Conservation (phyloP, 2,797 vertebrate species). For the Hipposideros larvatus region DNA sequence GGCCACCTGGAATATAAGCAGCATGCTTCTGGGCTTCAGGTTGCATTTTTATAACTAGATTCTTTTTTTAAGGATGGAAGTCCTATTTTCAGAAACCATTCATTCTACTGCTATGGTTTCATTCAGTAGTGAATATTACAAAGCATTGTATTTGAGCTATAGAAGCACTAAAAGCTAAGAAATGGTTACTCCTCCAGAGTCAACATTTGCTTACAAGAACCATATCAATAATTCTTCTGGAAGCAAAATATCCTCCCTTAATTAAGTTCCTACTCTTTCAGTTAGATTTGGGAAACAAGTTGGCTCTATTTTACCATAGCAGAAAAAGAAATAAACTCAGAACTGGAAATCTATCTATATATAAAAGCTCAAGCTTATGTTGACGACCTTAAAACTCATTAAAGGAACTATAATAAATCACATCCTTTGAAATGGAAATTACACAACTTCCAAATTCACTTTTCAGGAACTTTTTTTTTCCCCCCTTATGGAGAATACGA, state of each 20-base stretch:
- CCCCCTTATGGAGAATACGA: conserved; percentile 37
- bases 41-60: background rate
- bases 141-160: background rate
- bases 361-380: conserved; percentile 33
- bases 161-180: conserved; percentile 13
- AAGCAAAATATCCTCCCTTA: conserved; percentile 4
- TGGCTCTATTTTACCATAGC: conserved; percentile 50
- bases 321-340: conserved; percentile 60
- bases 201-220: conserved; percentile 58
- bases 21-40: background rate
- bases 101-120: background rate
- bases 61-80: conserved; percentile 2
- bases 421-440: conserved; percentile 84
- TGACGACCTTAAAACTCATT: conserved; percentile 74
- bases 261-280: conserved; percentile 66
- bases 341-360: conserved; percentile 63
- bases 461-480: conserved; percentile 55
- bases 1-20: background rate
- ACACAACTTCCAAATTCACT: conserved; percentile 69
- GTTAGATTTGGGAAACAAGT: background rate
- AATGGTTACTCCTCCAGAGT: background rate
- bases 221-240: conserved; percentile 31
- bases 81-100: conserved; percentile 49
- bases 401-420: conserved; percentile 77
- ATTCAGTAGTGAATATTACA: background rate